These are phyloP conservation scores for Psittacara wagleri DNA, from an alignment of 2,113 vertebrate genomes.

Conservation along the genomic window DNA sequence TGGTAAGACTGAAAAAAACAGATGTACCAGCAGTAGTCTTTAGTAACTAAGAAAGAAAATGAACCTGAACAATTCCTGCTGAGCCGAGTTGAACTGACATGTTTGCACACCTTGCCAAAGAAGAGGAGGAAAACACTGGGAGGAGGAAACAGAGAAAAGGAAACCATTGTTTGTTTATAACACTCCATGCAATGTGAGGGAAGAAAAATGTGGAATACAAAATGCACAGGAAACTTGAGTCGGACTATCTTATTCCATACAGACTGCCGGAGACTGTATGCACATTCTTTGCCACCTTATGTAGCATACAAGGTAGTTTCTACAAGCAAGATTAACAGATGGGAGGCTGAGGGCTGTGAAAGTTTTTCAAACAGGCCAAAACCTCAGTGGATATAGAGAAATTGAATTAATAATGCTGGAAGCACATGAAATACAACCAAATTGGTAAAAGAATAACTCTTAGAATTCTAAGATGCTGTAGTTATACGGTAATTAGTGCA, in stretches of 20 bases:
- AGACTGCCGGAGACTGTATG: background rate
- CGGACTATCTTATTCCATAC: background rate
- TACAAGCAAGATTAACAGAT: background rate
- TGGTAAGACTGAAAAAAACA: background rate
- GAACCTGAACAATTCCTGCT: background rate
- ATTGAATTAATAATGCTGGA: background rate
- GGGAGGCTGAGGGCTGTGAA: background rate
- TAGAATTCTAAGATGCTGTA: background rate
- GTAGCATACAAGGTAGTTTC: background rate
- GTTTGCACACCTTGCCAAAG: background rate
- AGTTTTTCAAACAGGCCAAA: background rate
- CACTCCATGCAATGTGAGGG: background rate
- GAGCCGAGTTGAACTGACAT: background rate
- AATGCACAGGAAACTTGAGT: background rate
- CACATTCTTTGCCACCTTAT: accelerated
- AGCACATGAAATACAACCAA: background rate
- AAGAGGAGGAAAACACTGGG: background rate
- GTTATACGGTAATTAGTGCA: background rate
- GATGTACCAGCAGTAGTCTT: background rate
- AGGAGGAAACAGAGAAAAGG: background rate
- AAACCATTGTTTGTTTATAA: background rate
- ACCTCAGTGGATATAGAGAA: background rate
- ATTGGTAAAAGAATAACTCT: background rate
- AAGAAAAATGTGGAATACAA: accelerated
- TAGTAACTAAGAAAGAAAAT: background rate